Evolutionary conservation across 2,113 vertebrate species (phyloP), one percentile per base, ranked within the genome.

Genomic region (Pongo pygmaeus): DNA sequence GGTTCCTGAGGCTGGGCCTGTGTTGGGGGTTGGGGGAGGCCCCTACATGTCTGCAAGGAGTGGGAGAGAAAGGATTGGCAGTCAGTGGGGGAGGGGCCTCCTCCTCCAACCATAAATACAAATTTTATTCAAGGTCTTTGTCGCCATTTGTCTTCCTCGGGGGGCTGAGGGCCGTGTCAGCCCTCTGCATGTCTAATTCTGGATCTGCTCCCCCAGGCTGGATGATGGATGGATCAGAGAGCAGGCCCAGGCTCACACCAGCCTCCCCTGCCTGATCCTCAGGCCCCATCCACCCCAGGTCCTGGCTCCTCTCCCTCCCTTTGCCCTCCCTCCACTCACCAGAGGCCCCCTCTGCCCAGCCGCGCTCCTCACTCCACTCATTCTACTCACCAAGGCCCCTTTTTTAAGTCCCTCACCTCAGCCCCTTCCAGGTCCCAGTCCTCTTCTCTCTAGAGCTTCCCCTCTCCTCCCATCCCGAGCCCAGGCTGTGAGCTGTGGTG

Each of bases 71-170:
- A 96, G 77, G 83, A 96, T 95, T 97, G 97, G 96, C 97, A 96
- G 72, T 14, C 59, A 74, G 89, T 93, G 92, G 96, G 97, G 96
- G 97, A 96, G 84, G 95, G 77, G 86, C 59, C 59, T 94, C 80
- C 80, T 97, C 91, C 85, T 98, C 81, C 78, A 84, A 97, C 96
- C 97, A 98, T 98, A 98, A 98, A 98, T 98, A 98, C 97, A 98
- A 96, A 98, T 98, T 98, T 97, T 98, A 98, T 98, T 97, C 98
- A 98, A 98, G 98, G 97, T 97, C 98, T 98, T 98, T 98, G 97
- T 97, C 67, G 2, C 97, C 95, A 97, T 97, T 98, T 97, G 94
- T 97, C 98, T 98, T 98, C 91, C 84, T 77, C 1, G 30, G 93
- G 93, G 48, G 93, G 86, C 93, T 94, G 93, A 94, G 88, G 94